Base-by-base conservation (phyloP, 2,113 vertebrate genomes). In the Nerophis ophidion region DNA sequence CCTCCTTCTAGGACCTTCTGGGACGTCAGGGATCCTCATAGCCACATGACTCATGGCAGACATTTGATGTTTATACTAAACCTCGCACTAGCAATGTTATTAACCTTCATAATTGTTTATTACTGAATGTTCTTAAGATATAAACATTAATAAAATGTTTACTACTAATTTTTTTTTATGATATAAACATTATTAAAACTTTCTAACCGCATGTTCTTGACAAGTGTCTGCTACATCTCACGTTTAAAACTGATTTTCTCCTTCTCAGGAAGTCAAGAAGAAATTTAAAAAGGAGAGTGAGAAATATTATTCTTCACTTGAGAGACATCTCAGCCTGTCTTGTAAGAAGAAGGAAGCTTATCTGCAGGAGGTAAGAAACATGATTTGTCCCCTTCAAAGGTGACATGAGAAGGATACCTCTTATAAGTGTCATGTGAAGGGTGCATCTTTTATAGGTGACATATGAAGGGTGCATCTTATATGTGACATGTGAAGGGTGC, bases 241-340 rank as follows among this genome's bases (percentile, higher is more conserved):
- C 15, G 48, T 65, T 33, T 17, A 40, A 40, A 40, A 48, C 44
- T 8, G 16, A 48, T 33, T 17, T 8, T 13, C 13, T 60, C 15
- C 36, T 57, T 72, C 63, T 73, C 69, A 97, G 95, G 95, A 97
- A 70, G 95, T 93, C 68, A 97, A 95, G 86, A 97, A 96, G 91
- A 97, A 96, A 72, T 96, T 97, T 68, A 94, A 96, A 86, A 96
- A 96, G 72, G 95, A 97, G 83, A 95, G 93, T 42, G 95, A 97
- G 80, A 97, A 94, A 81, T 97, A 96, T 75, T 96, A 96, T 81
- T 94, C 93, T 53, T 91, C 92, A n/a, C 90, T 97, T 63, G 95
- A 97, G 80, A 95, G 93, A 76, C 94, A 97, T 83, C 91, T 97
- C 80, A 93, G 88, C 90, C 80, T 97, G 76, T 97, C 95, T 53